Base-by-base conservation (phyloP, 1,140 invertebrate genomes). In the Ceratina australensis region DNA sequence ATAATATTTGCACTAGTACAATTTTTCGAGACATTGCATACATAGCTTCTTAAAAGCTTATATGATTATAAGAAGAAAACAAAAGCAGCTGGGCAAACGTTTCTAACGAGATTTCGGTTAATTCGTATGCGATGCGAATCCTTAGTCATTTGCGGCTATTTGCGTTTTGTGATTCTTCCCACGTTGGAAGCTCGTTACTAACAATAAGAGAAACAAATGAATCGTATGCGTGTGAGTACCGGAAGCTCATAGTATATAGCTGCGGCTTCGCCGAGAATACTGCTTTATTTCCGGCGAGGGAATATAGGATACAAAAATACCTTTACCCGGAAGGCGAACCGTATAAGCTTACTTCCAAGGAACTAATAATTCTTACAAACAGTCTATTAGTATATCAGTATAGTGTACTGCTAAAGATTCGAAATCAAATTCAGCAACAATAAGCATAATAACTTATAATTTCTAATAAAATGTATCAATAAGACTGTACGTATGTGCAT, bases 211-310 rank as follows among this genome's bases (percentile, higher is more conserved):
- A 83, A 83, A 84, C 82, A 84, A 84, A 84, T 72, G 71, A 84
- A 80, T 18, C 59, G 78, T 28, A 59, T 26, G 59, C 26, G 28
- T 56, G 66, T 33, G 28, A 33, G 28, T 76, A 56, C 64, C 81
- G 82, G 82, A 84, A 84, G 64, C 67, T 49, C 13, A n/a, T 64
- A 33, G 50, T 67, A 65, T 72, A 72, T 66, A 79, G 59, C 28
- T 54, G 56, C 47, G 28, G 15, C 54, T n/a, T 13, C 59, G 75
- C 80, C 16, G 72, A 63, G 75, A 73, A 78, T 71, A 57, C 67
- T 67, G 42, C 20, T 82, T 83, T 83, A 83, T 83, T 82, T 83
- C 82, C 82, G 82, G 75, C 81, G 64, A 8, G 18, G 59, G 20
- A 24, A 67, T 24, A 71, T 61, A 54, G 72, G 68, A 77, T 54